These are phyloP conservation scores for Trichopoda pennipes DNA, from an alignment of 2,888 invertebrate species.

Conservation along the genomic window DNA sequence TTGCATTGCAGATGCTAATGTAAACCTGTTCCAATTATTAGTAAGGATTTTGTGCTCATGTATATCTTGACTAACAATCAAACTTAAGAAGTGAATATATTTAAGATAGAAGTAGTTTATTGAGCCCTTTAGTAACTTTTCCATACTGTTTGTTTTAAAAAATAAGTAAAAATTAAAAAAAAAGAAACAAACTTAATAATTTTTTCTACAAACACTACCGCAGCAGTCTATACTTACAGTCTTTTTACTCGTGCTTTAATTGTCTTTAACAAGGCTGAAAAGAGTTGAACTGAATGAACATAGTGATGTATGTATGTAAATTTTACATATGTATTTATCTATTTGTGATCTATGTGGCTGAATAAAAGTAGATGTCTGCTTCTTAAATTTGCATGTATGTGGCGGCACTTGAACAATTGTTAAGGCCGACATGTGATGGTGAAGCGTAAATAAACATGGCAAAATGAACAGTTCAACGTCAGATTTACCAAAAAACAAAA, in stretches of 20 bases:
- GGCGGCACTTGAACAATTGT: constrained; percentile 8
- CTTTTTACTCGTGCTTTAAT: constrained; percentile 8
- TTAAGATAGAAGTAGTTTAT: no score
- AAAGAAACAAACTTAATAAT: no score
- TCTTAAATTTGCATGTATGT: neutral
- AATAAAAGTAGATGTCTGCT: no score
- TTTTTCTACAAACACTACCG: neutral
- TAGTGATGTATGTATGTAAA: constrained; percentile 3
- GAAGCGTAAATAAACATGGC: constrained; percentile 78
- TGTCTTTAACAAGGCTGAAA: constrained; percentile 48
- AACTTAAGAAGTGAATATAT: no score
- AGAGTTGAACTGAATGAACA: constrained; percentile 20
- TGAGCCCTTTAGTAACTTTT: neutral
- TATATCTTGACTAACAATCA: no score
- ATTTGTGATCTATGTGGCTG: neutral
- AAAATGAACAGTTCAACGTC: constrained; percentile 65
- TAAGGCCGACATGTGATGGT: constrained; percentile 72
- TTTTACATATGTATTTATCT: neutral
- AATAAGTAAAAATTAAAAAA: neutral
- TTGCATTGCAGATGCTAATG: no score
- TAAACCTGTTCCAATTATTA: no score
- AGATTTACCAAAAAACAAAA: constrained; percentile 22
- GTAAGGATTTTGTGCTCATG: no score
- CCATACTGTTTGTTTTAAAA: neutral
- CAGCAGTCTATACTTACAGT: neutral